Evolutionary conservation across 2,113 vertebrate genomes (phyloP).

Genomic region (Anthoscopus minutus): DNA sequence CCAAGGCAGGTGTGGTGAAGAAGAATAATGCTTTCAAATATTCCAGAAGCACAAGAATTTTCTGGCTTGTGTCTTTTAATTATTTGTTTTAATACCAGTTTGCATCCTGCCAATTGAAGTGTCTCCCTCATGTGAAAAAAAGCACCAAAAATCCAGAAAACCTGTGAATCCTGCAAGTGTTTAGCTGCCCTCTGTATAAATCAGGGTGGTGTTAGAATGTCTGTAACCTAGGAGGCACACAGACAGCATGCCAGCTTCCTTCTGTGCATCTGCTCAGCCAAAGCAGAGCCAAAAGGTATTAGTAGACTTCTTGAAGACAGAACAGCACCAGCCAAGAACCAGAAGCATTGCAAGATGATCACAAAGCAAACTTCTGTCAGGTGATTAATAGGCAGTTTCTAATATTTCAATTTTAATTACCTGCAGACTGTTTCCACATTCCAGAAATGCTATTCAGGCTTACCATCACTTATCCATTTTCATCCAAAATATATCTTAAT

Average conservation of each 20-base stretch:
- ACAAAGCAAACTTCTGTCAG: not conserved
- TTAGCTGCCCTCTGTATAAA: not conserved
- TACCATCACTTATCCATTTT: not conserved
- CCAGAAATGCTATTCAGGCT: not conserved
- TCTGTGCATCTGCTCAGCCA: constrained; percentile 15
- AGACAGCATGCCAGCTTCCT: not conserved
- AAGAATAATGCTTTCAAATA: not conserved
- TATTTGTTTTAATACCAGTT: not conserved
- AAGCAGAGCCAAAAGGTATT: not conserved
- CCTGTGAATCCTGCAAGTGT: not conserved
- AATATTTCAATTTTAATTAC: not conserved
- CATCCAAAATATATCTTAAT: not conserved
- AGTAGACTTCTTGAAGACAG: not conserved
- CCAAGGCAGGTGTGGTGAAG: not conserved
- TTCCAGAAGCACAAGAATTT: not conserved
- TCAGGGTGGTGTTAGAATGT: not conserved
- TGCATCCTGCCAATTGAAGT: not conserved
- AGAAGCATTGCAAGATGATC: not conserved
- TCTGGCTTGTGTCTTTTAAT: not conserved
- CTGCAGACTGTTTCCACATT: not conserved
- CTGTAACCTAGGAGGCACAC: not conserved
- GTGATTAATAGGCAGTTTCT: not conserved
- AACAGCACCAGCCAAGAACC: not conserved
- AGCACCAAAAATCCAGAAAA: not conserved
- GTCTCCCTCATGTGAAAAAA: not conserved